Evolutionary conservation across 1,140 invertebrate genomes (phyloP).

Genomic region (Leptonema lineaticorne): DNA sequence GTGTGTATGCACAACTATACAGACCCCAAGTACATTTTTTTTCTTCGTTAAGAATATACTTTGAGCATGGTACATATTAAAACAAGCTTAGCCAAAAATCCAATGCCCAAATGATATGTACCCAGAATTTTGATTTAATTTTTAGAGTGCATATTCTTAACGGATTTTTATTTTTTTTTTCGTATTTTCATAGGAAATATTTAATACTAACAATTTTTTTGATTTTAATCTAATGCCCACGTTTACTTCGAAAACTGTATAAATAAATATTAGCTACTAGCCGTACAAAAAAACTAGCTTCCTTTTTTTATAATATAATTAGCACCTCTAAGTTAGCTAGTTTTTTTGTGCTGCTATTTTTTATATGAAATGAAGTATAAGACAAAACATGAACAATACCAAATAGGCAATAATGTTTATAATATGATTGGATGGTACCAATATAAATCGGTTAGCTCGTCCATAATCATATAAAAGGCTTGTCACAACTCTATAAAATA

Average conservation of each 20-base stretch:
- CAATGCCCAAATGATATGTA: conserved; percentile 26
- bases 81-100: conserved; percentile 28
- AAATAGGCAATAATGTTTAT: conserved; percentile 23
- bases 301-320: conserved; percentile 29
- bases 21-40: conserved; percentile 22
- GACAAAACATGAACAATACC: conserved; percentile 32
- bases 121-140: conserved; percentile 35
- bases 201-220: conserved; percentile 34
- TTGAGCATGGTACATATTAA: conserved; percentile 35
- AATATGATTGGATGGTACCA: no score
- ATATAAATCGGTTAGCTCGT: conserved; percentile 10
- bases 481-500: conserved; percentile 29
- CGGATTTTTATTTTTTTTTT: conserved; percentile 11
- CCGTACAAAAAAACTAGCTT: conserved; percentile 34
- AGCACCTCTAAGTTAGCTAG: conserved; percentile 37
- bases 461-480: conserved; percentile 28
- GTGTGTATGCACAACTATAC: conserved; percentile 13
- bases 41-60: conserved; percentile 14
- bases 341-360: conserved; percentile 30
- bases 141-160: conserved; percentile 12
- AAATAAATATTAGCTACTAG: conserved; percentile 30
- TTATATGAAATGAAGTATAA: no score
- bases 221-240: conserved; percentile 32
- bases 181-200: conserved; percentile 33
- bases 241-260: conserved; percentile 18